Evolutionary conservation across 2,797 vertebrate species (phyloP).

Genomic region (Crax fasciolata): DNA sequence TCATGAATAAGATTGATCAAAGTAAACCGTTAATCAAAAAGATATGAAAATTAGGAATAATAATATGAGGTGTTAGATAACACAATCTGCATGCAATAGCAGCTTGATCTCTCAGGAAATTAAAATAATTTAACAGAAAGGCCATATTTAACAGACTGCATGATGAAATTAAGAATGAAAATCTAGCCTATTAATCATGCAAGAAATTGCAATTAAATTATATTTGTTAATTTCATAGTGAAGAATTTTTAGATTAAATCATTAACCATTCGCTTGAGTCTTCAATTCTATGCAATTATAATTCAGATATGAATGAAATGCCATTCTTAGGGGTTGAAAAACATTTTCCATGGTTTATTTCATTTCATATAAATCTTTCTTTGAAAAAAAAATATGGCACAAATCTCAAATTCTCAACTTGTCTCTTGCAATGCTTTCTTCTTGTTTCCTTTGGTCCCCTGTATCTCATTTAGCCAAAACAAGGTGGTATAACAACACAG

Average conservation of each 20-base stretch:
- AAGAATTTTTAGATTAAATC: slow-evolving; percentile 67
- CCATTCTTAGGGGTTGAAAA: not conserved
- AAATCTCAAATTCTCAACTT: not conserved
- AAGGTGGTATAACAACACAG: not conserved
- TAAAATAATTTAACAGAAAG: slow-evolving; percentile 79
- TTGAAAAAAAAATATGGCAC: not conserved
- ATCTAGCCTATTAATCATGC: slow-evolving; percentile 80
- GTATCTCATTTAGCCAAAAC: not conserved
- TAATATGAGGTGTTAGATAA: slow-evolving; percentile 75
- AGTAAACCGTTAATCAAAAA: slow-evolving; percentile 77
- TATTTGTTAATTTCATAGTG: slow-evolving; percentile 73
- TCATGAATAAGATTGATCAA: slow-evolving; percentile 70
- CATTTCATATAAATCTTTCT: not conserved
- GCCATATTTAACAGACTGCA: slow-evolving; percentile 70
- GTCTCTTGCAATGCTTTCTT: not conserved
- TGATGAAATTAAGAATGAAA: slow-evolving; percentile 77
- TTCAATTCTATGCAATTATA: not conserved
- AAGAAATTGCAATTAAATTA: slow-evolving; percentile 74
- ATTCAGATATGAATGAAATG: not conserved
- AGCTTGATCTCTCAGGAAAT: slow-evolving; percentile 81
- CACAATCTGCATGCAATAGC: slow-evolving; percentile 66
- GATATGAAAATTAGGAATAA: slow-evolving; percentile 79
- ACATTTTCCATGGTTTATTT: not conserved
- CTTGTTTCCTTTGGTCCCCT: not conserved
- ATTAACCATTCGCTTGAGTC: slow-evolving; percentile 57